A percentile compares a stretch with the other conserved stretches of the same genome.
Evolutionary conservation across 2,797 vertebrate species (phyloP).

Genomic region (Mus spretus): DNA sequence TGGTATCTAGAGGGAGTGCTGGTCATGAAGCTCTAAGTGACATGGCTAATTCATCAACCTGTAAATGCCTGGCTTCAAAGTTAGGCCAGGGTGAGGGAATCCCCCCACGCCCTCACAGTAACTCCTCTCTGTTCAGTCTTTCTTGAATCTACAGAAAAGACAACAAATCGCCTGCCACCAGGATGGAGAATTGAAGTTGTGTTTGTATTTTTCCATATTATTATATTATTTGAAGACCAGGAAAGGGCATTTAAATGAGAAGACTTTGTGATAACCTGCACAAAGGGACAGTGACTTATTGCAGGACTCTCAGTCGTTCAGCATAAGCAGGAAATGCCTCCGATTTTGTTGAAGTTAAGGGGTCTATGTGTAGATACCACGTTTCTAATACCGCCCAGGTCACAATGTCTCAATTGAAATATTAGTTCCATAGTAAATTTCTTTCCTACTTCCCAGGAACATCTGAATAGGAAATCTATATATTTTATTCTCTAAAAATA

Average conservation of each 20-base stretch:
- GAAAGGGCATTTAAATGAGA: background rate
- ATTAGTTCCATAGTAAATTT: background rate
- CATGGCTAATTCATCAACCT: constrained; percentile 72
- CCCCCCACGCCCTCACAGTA: background rate
- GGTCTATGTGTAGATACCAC: background rate
- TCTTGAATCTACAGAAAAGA: constrained; percentile 40
- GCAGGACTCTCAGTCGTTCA: background rate
- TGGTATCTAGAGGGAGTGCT: background rate
- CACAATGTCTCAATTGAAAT: background rate
- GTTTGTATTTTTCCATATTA: constrained; percentile 47
- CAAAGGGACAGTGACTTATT: background rate
- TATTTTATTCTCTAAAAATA: background rate
- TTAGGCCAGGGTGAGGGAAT: background rate
- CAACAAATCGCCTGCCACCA: constrained; percentile 41
- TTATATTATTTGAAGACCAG: background rate
- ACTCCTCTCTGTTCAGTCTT: constrained; percentile 21
- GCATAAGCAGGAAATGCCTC: too few relatives aligned
- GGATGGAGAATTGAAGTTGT: background rate
- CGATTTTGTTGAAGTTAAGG: background rate
- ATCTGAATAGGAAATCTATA: background rate
- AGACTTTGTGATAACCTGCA: background rate
- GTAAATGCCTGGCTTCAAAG: background rate
- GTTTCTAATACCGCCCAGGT: background rate
- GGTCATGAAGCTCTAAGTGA: background rate
- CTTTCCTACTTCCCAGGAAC: background rate